phyloP scores from a whole-genome alignment of 2,888 invertebrate species.

The Criorhina ranunculi region DNA sequence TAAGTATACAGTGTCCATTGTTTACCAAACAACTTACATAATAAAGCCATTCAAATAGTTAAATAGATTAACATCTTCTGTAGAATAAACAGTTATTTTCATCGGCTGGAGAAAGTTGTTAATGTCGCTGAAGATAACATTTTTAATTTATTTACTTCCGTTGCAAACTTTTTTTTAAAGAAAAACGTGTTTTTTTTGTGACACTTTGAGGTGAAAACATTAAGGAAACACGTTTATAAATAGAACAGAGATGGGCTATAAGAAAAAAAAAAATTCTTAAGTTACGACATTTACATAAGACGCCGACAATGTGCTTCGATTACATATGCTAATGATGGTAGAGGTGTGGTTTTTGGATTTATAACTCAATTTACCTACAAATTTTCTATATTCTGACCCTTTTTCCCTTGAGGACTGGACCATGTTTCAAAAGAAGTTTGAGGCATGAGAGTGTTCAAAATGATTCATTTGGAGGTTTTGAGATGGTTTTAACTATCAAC shows the following conservation, averaged over 20 bases:
- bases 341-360: neutral
- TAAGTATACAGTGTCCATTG: slow-evolving; percentile 77
- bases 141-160: neutral
- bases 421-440: too few species aligned
- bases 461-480: too few species aligned
- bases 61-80: neutral
- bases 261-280: neutral
- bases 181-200: neutral
- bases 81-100: neutral
- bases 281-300: slow-evolving; percentile 17
- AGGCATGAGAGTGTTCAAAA: too few species aligned
- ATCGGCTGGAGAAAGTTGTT: neutral
- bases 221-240: neutral
- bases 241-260: neutral
- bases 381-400: neutral
- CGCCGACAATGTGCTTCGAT: neutral
- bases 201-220: neutral
- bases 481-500: too few species aligned
- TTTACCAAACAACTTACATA: neutral
- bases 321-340: slow-evolving; percentile 4
- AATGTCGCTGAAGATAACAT: neutral
- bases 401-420: too few species aligned
- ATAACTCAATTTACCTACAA: neutral
- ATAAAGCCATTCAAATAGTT: neutral
- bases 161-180: neutral